These are phyloP conservation scores for Metaphire vulgaris DNA, from an alignment of 1,140 invertebrate genomes.

Conservation along the genomic window DNA sequence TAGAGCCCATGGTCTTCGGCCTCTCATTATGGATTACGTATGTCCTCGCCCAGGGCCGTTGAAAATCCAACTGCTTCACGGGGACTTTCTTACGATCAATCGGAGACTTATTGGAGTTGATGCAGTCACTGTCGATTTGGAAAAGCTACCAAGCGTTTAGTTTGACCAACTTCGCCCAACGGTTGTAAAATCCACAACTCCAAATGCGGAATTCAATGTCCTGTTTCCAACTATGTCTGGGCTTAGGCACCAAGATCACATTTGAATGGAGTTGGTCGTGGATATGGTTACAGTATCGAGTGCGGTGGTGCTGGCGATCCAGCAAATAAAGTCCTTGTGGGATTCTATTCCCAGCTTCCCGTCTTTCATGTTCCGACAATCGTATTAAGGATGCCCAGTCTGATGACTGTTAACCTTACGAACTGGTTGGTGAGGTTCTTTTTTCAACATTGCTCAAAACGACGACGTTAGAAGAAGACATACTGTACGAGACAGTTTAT, in stretches of 20 bases:
- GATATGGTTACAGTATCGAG: conserved; percentile 37
- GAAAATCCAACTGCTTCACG: conserved; percentile 55
- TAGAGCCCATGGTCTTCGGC: conserved; percentile 33
- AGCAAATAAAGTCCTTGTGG: conserved; percentile 35
- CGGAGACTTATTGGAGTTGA: conserved; percentile 57
- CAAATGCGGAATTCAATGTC: conserved; percentile 82
- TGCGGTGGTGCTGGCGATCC: conserved; percentile 41
- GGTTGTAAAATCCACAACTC: conserved; percentile 75
- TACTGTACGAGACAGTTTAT: not conserved
- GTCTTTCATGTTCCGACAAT: conserved; percentile 35
- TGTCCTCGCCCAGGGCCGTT: conserved; percentile 36
- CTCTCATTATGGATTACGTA: conserved; percentile 37
- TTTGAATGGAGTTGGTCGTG: conserved; percentile 72
- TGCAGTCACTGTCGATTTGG: conserved; percentile 64
- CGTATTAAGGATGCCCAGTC: not conserved
- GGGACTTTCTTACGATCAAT: conserved; percentile 61
- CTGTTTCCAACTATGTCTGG: conserved; percentile 61
- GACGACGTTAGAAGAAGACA: not conserved
- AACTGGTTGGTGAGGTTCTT: not conserved
- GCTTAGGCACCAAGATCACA: conserved; percentile 75
- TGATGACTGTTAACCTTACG: not conserved
- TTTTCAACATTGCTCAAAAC: not conserved
- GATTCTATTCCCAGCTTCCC: conserved; percentile 43
- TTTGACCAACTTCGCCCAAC: conserved; percentile 74
- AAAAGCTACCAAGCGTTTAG: conserved; percentile 64